These are phyloP conservation scores for Phocides pigmalion DNA, from an alignment of 1,140 invertebrate species.

Conservation along the genomic window DNA sequence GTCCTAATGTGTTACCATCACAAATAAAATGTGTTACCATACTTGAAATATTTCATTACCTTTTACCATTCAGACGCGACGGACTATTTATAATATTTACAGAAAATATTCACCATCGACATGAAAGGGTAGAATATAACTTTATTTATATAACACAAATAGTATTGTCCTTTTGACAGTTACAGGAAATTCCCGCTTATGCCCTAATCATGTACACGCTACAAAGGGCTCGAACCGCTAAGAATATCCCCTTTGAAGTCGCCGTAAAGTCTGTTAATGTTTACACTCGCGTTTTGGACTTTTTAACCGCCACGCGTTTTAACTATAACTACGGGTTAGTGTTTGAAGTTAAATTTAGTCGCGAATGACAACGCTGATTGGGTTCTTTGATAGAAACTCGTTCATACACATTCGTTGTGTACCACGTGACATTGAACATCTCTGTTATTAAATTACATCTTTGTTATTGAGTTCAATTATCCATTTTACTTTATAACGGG, in stretches of 20 bases:
- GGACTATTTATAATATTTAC: too few species aligned
- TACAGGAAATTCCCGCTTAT: background rate
- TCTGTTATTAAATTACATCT: background rate
- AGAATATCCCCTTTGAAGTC: conserved; percentile 54
- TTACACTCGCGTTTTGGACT: conserved; percentile 37
- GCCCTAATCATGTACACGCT: conserved; percentile 27
- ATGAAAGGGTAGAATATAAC: too few species aligned
- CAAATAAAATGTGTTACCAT: too few species aligned
- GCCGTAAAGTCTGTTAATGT: conserved; percentile 47
- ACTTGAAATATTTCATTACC: too few species aligned
- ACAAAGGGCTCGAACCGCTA: conserved; percentile 39
- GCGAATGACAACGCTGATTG: conserved; percentile 13
- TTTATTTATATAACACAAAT: too few species aligned
- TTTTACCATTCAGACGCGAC: too few species aligned
- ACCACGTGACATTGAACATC: too few species aligned
- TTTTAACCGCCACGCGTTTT: conserved; percentile 22
- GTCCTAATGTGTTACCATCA: too few species aligned
- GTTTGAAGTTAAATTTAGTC: conserved; percentile 21
- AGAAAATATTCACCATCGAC: too few species aligned
- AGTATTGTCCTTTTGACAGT: too few species aligned
- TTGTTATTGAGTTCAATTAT: too few species aligned
- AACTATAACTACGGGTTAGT: background rate
- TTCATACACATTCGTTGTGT: background rate
- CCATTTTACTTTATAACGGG: too few species aligned
- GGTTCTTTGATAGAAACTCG: background rate